Evolutionary conservation across 1,140 invertebrate species (phyloP), one percentile per base, ranked within the genome.

Genomic region (Scaptomyza graminum): DNA sequence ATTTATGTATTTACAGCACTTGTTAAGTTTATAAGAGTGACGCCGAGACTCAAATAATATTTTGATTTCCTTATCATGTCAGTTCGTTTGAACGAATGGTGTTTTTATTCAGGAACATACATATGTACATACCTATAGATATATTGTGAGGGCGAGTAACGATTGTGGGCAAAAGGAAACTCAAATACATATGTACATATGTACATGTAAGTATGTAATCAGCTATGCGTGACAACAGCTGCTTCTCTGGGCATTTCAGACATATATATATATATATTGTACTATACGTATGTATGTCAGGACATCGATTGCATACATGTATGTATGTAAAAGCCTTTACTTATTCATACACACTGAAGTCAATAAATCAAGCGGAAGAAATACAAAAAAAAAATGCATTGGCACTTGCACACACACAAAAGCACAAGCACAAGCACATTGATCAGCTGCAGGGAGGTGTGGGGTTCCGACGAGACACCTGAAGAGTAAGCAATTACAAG

Each of bases 181-280:
- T 67, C 44, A 54, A 54, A 61, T 61, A 51, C 11, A 31, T 57
- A 56, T 28, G 4, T n/a, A 41, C 37, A 41, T 8, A 56, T 61
- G 43, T 4, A 46, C 28, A 44, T 25, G 11, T 57, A 59, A 46
- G 52, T 60, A 60, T 72, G 37, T 70, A 77, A 77, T 69, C 71
- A 77, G 43, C 65, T 71, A 74, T 57, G 71, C 74, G 74, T 65
- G 51, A 77, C 55, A 74, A 74, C 72, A 74, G 67, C 55, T 71
- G 68, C 68, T 47, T 22, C 31, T 28, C 8, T 37, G 28, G 8
- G 31, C 41, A 13, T 13, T 37, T 39, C 22, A 63, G 11, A 54
- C 46, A 62, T 43, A 47, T 61, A 56, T 74, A 71, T 69, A 50
- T 66, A 52, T 34, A 25, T 52, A 8, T 22, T 22, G 18, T 3